Evolutionary conservation across 2,113 vertebrate species (phyloP).

Genomic region (Stictonetta naevosa): DNA sequence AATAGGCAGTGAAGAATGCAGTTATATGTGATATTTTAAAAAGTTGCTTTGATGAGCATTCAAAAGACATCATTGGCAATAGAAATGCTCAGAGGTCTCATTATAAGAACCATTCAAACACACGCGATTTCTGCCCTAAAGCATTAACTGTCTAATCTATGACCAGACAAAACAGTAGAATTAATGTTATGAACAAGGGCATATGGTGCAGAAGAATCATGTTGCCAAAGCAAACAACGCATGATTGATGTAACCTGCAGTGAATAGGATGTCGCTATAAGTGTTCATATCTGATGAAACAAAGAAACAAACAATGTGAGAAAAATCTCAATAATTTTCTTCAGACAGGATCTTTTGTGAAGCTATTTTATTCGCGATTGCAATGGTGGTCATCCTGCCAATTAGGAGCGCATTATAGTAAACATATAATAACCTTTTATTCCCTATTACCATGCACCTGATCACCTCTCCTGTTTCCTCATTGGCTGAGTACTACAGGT

Average conservation of each 20-base stretch:
- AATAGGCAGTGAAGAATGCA: not conserved
- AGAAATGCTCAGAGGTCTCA: not conserved
- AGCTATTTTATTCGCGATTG: too few species aligned
- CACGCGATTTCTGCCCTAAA: not conserved
- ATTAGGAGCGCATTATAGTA: too few species aligned
- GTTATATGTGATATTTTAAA: not conserved
- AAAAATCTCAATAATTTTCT: too few species aligned
- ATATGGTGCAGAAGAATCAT: not conserved
- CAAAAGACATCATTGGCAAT: not conserved
- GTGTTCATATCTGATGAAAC: not conserved
- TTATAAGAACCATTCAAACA: not conserved
- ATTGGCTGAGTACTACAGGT: too few species aligned
- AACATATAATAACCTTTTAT: too few species aligned
- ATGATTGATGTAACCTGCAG: not conserved
- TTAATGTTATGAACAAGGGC: not conserved
- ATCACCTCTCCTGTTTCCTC: too few species aligned
- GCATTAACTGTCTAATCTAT: not conserved
- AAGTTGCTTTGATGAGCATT: not conserved
- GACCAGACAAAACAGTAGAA: not conserved
- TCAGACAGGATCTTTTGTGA: too few species aligned
- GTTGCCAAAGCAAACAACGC: not conserved
- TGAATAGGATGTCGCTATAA: not conserved
- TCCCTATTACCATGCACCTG: too few species aligned
- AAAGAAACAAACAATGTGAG: too few species aligned
- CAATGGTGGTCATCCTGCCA: too few species aligned